phyloP scores from a whole-genome alignment of 2,797 vertebrate genomes.

The Taenioides sp. region DNA sequence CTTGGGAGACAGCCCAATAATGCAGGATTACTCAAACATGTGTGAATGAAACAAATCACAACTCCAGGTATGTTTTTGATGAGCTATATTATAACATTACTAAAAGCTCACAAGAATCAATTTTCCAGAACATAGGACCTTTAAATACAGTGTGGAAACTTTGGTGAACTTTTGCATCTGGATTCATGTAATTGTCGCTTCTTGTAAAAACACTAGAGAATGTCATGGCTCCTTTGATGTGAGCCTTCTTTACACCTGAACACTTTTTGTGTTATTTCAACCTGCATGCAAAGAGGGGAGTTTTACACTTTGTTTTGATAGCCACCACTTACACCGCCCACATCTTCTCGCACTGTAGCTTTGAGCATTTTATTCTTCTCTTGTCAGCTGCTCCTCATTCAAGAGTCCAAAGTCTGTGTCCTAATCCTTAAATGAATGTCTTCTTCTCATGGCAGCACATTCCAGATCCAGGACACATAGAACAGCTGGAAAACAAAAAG shows the following conservation, averaged over 20 bases:
- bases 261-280: conserved; percentile 56
- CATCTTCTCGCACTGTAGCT: conserved; percentile 71
- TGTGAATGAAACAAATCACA: no score
- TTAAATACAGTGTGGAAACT: not conserved
- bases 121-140: no score
- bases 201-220: conserved; percentile 32
- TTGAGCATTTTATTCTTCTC: conserved; percentile 67
- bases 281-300: conserved; percentile 57
- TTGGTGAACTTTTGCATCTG: conserved; percentile 12
- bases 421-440: conserved; percentile 71
- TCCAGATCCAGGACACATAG: conserved; percentile 50
- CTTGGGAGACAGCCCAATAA: no score
- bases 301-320: conserved; percentile 68
- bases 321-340: conserved; percentile 61
- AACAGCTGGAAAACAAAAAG: conserved; percentile 56
- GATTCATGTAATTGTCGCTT: conserved; percentile 42
- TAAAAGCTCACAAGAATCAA: no score
- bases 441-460: conserved; percentile 65
- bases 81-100: no score
- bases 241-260: conserved; percentile 59
- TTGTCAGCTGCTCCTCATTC: conserved; percentile 65
- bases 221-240: conserved; percentile 56
- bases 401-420: conserved; percentile 68
- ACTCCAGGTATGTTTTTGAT: no score
- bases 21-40: no score